Evolutionary conservation across 2,113 vertebrate genomes (phyloP), one percentile per base, ranked within the genome.

Genomic region (Calidris pugnax): DNA sequence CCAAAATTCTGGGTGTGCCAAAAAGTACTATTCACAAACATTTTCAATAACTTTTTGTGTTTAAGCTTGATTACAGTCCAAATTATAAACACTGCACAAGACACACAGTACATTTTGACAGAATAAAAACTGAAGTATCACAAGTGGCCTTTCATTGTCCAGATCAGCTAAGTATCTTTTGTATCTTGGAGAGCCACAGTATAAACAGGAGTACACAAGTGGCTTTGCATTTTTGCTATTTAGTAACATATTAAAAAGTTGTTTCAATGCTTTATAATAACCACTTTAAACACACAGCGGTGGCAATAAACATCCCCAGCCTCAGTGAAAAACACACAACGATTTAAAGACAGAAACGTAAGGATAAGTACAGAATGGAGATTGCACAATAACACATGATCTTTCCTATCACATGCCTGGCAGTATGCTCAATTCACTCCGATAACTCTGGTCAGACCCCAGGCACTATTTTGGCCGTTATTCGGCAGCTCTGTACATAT

Each of bases 331-430:
- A 87, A 71, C 13, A 1, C 28, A 10, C 64, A 4, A 48, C 0
- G 73, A 78, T 55, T 83, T 72, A 28, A 63, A 87, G 85, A 11
- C 95, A 89, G 77, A 93, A 94, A 67, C 0, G 74, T 45, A 47
- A 84, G 87, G 92, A n/a, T 66, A 76, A 90, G 86, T 4, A 9
- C 77, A 37, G 81, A 32, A 51, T n/a, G n/a, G 50, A 53, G 63
- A 23, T 28, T 66, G 90, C 91, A 90, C 81, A 91, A n/a, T 30
- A 96, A 83, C 93, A 90, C 93, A 95, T 86, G 93, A 95, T 92
- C 92, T 71, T 83, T 33, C 75, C 1, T 69, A 94, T 93, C 90
- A 96, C 92, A 96, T 93, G 90, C 92, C 72, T 91, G 90, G 91
- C 95, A 95, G 76, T 10, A 7, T 2, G 77, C 91, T 89, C 48